These are phyloP conservation scores for Cirrhinus molitorella DNA, from an alignment of 2,797 vertebrate genomes.

Conservation along the genomic window DNA sequence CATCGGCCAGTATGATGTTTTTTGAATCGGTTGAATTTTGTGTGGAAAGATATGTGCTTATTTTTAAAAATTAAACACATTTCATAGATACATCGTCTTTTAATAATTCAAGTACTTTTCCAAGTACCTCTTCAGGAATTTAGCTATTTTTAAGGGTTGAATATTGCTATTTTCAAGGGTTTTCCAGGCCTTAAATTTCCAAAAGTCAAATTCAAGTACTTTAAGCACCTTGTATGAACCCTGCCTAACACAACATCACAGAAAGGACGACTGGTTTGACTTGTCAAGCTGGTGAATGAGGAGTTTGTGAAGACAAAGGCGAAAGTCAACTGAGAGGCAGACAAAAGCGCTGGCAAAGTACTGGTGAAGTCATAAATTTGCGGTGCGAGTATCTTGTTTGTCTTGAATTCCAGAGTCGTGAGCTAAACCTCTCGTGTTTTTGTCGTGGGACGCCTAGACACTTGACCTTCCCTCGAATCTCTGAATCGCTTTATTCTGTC, in stretches of 20 bases:
- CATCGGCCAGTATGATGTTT: too few relatives aligned
- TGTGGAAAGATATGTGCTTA: too few relatives aligned
- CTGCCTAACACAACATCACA: slow-evolving; percentile 37
- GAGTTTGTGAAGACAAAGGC: slow-evolving; percentile 52
- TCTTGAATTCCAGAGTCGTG: slow-evolving; percentile 71
- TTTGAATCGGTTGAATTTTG: too few relatives aligned
- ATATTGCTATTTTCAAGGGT: too few relatives aligned
- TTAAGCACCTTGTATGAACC: too few relatives aligned
- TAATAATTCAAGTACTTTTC: too few relatives aligned
- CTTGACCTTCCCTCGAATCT: slow-evolving; percentile 50
- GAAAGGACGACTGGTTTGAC: slow-evolving; percentile 45
- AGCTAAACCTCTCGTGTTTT: slow-evolving; percentile 66
- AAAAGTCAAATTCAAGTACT: too few relatives aligned
- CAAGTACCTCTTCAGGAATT: too few relatives aligned
- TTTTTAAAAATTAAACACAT: too few relatives aligned
- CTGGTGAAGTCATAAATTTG: slow-evolving; percentile 68
- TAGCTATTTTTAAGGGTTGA: too few relatives aligned
- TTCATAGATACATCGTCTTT: too few relatives aligned
- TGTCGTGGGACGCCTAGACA: slow-evolving; percentile 60
- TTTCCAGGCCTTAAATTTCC: too few relatives aligned
- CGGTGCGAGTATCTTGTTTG: slow-evolving; percentile 69
- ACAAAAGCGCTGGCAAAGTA: slow-evolving; percentile 40
- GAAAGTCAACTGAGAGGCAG: slow-evolving; percentile 39
- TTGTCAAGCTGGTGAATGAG: slow-evolving; percentile 45
- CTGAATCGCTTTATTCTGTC: slow-evolving; percentile 48